Evolutionary conservation across 1,140 invertebrate species (phyloP), one percentile per base, ranked within the genome.

Genomic region (Cyphomyrmex costatus): DNA sequence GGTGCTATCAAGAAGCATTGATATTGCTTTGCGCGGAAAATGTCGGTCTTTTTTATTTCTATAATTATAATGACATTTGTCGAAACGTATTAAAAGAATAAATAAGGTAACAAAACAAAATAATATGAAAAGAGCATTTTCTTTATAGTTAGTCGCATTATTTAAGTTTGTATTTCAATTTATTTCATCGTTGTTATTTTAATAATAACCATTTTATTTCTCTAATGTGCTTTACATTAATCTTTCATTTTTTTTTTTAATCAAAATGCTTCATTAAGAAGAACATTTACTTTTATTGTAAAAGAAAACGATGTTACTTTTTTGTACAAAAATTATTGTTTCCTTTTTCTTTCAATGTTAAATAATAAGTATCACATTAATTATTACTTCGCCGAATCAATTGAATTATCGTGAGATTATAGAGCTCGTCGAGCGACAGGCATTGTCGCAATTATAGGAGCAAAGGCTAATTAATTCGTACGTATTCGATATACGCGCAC

Each of bases 401-500:
- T 82, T 82, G 51, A 73, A 73, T 83, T 74, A 73, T 86, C 58
- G 66, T 33, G 58, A 63, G 36, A 77, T 77, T 70, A 42, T 16
- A 79, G 24, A 30, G 10, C 61, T 51, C n/a, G 21, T 1, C 27
- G 30, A 8, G 27, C 4, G 14, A 80, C 36, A 66, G 12, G 58
- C 30, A 74, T 83, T 79, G 79, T 36, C 74, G 19, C 74, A 24
- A 70, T 79, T 83, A 86, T 73, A 65, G 53, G 30, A 24, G 56
- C 30, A 65, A 65, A 68, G 27, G 49, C 68, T 86, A 82, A 86
- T 86, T 86, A 86, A 86, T 86, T 86, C 68, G 46, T 36, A 33
- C 65, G 14, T 70, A 60, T 61, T n/a, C 58, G 12, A 73, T 65
- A 51, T 65, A 53, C 36, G 3, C 3, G 42, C 46, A 61, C 33